Conservation (phyloP, 2,888 invertebrate genomes). For the Willowsia nigromaculata region DNA sequence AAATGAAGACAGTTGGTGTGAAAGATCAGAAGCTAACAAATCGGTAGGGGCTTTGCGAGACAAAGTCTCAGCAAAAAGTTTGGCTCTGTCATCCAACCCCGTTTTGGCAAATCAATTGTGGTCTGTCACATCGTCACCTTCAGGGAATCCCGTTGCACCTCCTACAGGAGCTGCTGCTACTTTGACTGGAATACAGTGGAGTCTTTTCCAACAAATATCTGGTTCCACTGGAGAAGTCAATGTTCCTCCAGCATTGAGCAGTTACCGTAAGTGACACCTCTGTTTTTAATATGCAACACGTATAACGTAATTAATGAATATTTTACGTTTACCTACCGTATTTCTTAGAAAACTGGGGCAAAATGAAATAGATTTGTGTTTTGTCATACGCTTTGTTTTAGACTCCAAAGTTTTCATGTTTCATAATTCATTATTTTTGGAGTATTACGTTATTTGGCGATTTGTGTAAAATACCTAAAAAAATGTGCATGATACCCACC, state of each 20-base stretch:
- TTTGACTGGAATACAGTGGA: conserved; percentile 75
- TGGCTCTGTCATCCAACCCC: conserved; percentile 8
- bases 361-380: no score
- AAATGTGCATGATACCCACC: not conserved
- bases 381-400: no score
- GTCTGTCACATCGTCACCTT: conserved; percentile 15
- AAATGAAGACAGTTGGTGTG: not conserved
- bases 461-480: not conserved
- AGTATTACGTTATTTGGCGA: not conserved
- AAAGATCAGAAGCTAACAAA: not conserved
- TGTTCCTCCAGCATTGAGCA: conserved; percentile 75
- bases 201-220: conserved; percentile 75
- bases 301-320: not conserved
- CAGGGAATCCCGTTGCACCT: not conserved
- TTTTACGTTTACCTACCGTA: not conserved
- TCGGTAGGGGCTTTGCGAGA: conserved; percentile 28
- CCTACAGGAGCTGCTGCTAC: conserved; percentile 57
- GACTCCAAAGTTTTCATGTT: no score
- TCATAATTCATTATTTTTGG: not conserved
- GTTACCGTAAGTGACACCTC: conserved; percentile 71
- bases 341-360: no score
- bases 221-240: conserved; percentile 11
- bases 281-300: not conserved
- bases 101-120: conserved; percentile 52
- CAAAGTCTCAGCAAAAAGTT: not conserved